These are phyloP conservation scores for Carassius gibelio DNA, from an alignment of 2,113 vertebrate species.

Conservation along the genomic window DNA sequence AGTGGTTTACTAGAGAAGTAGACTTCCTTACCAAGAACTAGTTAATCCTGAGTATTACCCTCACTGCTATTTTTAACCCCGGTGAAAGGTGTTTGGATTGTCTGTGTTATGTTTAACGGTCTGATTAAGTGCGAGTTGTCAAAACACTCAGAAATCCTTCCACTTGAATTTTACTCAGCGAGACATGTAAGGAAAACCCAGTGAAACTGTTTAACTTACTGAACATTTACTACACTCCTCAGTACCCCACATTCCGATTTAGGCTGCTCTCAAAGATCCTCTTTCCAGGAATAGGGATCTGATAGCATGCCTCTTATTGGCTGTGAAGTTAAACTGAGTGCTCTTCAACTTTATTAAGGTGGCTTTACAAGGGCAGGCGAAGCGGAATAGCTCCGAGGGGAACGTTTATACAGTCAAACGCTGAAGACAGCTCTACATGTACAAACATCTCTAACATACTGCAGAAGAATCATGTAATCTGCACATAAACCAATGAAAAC, in stretches of 20 bases:
- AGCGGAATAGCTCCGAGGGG: not conserved
- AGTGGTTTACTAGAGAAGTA: not conserved
- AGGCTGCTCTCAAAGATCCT: not conserved
- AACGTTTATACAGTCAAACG: not conserved
- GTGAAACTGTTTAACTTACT: not conserved
- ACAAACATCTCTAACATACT: not conserved
- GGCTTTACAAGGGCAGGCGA: conserved; percentile 19
- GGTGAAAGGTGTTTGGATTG: conserved; percentile 51
- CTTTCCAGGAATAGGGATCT: not conserved
- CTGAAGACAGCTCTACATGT: not conserved
- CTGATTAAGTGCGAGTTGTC: conserved; percentile 27
- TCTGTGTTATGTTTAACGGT: conserved; percentile 57
- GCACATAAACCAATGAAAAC: not conserved
- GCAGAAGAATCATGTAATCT: not conserved
- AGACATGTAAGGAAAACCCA: not conserved
- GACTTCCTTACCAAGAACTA: conserved; percentile 36
- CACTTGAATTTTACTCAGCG: too few relatives aligned
- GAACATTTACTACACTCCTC: not conserved
- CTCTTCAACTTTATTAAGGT: conserved; percentile 34
- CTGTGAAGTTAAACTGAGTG: conserved; percentile 15
- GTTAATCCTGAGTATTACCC: conserved; percentile 42
- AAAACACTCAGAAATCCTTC: not conserved
- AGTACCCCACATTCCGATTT: not conserved
- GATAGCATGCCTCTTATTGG: not conserved
- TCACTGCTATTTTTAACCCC: conserved; percentile 9